Percentiles rank a stretch among this genome's conserved stretches.
Evolutionary conservation across 1,140 invertebrate genomes (phyloP).

Genomic region (Drosophila tsacasi): DNA sequence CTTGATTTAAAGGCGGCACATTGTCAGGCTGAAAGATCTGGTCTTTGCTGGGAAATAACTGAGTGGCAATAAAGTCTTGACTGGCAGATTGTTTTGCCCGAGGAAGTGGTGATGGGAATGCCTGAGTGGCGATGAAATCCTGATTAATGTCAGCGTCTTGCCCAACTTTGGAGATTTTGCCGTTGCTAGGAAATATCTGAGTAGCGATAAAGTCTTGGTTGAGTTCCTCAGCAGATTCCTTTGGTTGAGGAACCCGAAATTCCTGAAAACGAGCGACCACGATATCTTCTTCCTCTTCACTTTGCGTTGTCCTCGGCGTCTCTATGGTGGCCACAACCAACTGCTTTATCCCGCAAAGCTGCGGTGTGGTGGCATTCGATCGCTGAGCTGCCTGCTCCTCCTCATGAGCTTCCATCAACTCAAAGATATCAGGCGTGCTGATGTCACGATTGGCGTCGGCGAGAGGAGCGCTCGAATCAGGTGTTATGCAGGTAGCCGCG

Average conservation of each 20-base stretch:
- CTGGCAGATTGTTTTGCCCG: neutral
- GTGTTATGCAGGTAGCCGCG: constrained; percentile 35
- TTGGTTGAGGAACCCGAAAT: neutral
- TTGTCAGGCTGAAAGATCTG: neutral
- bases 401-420: constrained; percentile 5
- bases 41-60: neutral
- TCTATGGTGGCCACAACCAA: constrained; percentile 33
- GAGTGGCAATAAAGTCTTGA: constrained; percentile 41
- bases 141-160: constrained; percentile 18
- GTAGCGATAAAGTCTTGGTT: constrained; percentile 30
- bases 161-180: neutral
- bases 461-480: constrained; percentile 20
- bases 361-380: constrained; percentile 18
- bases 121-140: constrained; percentile 29
- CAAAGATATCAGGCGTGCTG: constrained; percentile 48
- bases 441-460: constrained; percentile 2
- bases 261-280: constrained; percentile 18
- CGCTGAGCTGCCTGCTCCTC: neutral
- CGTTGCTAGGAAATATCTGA: constrained; percentile 25
- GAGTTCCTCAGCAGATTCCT: neutral
- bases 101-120: neutral
- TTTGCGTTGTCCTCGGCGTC: constrained; percentile 39
- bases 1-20: constrained; percentile 7
- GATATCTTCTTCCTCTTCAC: constrained; percentile 19
- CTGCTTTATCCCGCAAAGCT: constrained; percentile 36